Percentiles rank a stretch among this genome's conserved stretches.
Conservation (phyloP, 2,797 vertebrate species). For the Anniella stebbinsi region DNA sequence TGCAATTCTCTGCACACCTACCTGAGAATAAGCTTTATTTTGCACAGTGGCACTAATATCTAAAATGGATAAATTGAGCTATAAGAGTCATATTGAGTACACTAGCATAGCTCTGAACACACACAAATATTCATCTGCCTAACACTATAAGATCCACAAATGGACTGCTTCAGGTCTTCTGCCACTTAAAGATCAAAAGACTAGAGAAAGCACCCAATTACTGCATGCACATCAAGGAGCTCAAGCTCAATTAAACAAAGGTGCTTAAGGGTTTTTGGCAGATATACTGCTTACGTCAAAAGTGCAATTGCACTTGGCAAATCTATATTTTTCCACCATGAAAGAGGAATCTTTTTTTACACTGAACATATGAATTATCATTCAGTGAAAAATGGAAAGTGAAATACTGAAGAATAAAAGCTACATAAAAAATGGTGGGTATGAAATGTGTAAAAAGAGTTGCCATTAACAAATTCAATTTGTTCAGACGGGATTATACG, state of each 20-base stretch:
- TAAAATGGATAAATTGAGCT: not conserved
- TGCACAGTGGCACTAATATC: not conserved
- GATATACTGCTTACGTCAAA: constrained; percentile 17
- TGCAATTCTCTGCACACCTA: not conserved
- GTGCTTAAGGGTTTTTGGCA: constrained; percentile 41
- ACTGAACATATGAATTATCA: not conserved
- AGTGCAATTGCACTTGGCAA: constrained; percentile 34
- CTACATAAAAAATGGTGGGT: not conserved
- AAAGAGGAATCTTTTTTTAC: constrained; percentile 24
- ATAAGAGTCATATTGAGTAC: not conserved
- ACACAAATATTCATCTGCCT: not conserved
- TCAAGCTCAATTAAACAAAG: not conserved
- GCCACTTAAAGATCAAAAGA: constrained; percentile 26
- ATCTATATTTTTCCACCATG: constrained; percentile 22
- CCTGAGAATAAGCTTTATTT: not conserved
- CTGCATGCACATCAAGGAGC: constrained; percentile 44
- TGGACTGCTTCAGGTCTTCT: constrained; percentile 38
- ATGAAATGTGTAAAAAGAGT: not conserved
- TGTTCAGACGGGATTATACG: not conserved
- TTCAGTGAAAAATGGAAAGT: constrained; percentile 29
- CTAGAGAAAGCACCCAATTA: constrained; percentile 41
- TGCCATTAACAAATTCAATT: constrained; percentile 5
- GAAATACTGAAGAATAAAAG: constrained; percentile 14
- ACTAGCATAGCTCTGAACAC: constrained; percentile 24
- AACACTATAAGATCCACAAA: constrained; percentile 17